These are phyloP conservation scores for Tachyglossus aculeatus DNA, from an alignment of 2,797 vertebrate genomes.

Conservation along the genomic window DNA sequence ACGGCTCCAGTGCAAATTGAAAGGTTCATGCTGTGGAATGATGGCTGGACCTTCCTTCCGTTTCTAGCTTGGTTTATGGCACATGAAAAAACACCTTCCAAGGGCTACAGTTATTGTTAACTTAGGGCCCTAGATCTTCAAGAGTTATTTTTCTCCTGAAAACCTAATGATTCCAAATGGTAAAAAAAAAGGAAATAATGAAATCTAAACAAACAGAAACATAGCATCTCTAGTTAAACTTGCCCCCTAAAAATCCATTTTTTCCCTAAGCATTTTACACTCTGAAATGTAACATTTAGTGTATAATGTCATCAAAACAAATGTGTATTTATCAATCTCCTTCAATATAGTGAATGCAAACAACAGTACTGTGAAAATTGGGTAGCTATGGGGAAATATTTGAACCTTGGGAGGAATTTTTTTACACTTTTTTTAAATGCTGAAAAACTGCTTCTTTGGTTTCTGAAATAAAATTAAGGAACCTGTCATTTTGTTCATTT, in stretches of 20 bases:
- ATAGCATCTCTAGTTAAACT: too few relatives aligned
- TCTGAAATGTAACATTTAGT: background rate
- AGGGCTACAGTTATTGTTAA: background rate
- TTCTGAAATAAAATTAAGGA: background rate
- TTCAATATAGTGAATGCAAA: background rate
- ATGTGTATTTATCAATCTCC: background rate
- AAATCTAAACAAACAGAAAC: too few relatives aligned
- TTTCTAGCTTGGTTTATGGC: background rate
- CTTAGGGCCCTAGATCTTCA: background rate
- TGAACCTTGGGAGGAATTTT: background rate
- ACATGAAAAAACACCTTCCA: background rate
- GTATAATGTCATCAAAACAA: background rate
- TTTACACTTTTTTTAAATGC: background rate
- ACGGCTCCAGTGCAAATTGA: background rate
- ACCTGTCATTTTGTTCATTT: background rate
- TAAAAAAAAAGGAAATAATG: background rate
- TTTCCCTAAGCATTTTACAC: background rate
- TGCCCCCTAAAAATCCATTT: too few relatives aligned
- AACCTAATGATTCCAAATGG: background rate
- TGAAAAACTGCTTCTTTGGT: background rate
- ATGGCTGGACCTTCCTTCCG: background rate
- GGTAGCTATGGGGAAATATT: background rate
- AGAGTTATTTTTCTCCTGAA: background rate
- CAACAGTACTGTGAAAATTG: background rate
- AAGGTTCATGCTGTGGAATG: background rate